Evolutionary conservation across 2,113 vertebrate genomes (phyloP).

Genomic region (Atractosteus spatula): DNA sequence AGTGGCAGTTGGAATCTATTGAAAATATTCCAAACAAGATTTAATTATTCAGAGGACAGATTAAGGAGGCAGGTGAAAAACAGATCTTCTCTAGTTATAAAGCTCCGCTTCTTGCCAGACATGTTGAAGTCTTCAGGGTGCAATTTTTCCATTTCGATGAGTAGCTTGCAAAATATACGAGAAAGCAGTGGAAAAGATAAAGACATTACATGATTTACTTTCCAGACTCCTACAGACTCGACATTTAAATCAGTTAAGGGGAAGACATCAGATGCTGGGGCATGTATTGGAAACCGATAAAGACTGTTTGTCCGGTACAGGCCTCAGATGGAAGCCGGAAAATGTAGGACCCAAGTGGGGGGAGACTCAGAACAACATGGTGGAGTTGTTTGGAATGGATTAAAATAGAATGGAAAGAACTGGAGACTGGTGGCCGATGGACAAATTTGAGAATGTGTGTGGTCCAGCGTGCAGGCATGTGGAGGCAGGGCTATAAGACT

Average conservation of each 20-base stretch:
- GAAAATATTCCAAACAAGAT: not conserved
- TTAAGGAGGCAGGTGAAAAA: slow-evolving; percentile 15
- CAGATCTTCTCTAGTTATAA: not conserved
- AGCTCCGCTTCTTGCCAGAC: not conserved
- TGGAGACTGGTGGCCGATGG: no score
- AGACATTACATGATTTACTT: slow-evolving; percentile 18
- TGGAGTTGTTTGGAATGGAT: no score
- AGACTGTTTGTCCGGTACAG: no score
- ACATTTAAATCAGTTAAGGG: not conserved
- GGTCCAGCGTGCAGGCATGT: no score
- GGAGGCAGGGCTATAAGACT: no score
- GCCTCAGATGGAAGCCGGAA: no score
- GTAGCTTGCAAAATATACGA: slow-evolving; percentile 16
- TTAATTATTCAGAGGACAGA: not conserved
- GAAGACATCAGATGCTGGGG: no score
- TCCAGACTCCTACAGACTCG: slow-evolving; percentile 8
- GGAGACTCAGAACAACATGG: not conserved
- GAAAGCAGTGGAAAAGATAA: slow-evolving; percentile 14
- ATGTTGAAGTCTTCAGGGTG: slow-evolving; percentile 15
- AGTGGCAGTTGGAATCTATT: no score
- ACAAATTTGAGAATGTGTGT: no score
- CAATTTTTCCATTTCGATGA: slow-evolving; percentile 22
- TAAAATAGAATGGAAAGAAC: no score
- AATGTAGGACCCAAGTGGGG: no score
- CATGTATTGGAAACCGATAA: no score